A percentile compares a stretch with the other conserved stretches of the same genome.
Evolutionary conservation across 1,140 invertebrate genomes (phyloP).

Genomic region (Sesamia nonagrioides): DNA sequence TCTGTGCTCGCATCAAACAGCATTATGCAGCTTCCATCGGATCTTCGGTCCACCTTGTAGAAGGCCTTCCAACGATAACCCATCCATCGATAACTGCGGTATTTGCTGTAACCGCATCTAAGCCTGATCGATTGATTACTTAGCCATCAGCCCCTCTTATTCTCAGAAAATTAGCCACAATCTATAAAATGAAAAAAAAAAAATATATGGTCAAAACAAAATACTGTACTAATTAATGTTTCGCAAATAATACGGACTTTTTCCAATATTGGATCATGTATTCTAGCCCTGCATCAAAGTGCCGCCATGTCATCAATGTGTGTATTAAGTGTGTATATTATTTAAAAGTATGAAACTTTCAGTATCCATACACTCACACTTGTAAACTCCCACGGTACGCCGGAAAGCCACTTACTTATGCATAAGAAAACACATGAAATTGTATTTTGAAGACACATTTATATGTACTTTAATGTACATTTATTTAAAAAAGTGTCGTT

Average conservation of each 20-base stretch:
- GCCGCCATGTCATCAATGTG: neutral
- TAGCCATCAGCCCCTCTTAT: no score
- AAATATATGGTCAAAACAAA: neutral
- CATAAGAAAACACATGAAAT: neutral
- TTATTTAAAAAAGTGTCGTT: neutral
- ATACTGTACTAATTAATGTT: conserved; percentile 1
- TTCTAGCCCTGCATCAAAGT: neutral
- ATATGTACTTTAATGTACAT: no score
- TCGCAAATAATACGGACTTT: neutral
- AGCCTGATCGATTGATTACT: no score
- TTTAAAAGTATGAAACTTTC: neutral
- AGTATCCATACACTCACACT: neutral
- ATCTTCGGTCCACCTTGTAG: no score
- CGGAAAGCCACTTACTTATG: neutral
- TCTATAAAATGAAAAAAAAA: no score
- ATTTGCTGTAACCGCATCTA: no score
- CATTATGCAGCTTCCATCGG: no score
- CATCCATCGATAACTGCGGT: no score
- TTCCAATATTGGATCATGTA: conserved; percentile 1
- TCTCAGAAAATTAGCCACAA: no score
- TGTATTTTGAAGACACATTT: neutral
- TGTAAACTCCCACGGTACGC: neutral
- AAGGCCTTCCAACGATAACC: no score
- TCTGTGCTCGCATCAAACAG: no score
- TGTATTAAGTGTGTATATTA: no score